Evolutionary conservation across 2,113 vertebrate species (phyloP).

Genomic region (Bubo blakistoni): DNA sequence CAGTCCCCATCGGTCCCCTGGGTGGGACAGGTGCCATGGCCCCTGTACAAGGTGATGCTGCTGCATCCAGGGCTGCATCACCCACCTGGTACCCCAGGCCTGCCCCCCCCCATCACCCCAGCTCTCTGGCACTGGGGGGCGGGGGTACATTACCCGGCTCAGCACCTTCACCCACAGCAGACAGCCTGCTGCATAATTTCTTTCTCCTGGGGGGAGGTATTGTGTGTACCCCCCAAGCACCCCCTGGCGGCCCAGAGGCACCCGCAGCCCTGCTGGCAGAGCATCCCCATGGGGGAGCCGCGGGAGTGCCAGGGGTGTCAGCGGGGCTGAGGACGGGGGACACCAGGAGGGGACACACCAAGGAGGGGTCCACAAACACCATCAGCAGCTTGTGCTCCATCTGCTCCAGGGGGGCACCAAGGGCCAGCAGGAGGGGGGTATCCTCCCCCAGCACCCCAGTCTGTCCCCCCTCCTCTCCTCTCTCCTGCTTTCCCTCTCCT

Average conservation of each 20-base stretch:
- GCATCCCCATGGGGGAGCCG: neutral
- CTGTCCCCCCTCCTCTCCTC: neutral
- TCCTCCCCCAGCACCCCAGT: neutral
- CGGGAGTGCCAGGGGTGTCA: neutral
- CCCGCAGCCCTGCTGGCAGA: neutral
- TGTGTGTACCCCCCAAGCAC: too few species aligned
- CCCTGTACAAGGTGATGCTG: neutral
- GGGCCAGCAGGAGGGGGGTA: neutral
- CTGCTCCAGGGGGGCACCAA: fast-evolving
- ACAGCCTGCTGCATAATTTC: fast-evolving
- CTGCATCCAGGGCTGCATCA: neutral
- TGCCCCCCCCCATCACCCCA: neutral
- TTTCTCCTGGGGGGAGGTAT: neutral
- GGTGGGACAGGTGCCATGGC: neutral
- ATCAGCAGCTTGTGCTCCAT: neutral
- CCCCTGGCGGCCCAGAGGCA: too few species aligned
- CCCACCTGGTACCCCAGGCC: fast-evolving
- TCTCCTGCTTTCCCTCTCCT: neutral
- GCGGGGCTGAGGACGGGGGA: neutral
- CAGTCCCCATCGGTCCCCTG: fast-evolving
- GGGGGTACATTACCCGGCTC: neutral
- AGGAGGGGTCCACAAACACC: neutral
- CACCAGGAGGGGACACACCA: too few species aligned
- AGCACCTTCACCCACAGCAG: neutral
- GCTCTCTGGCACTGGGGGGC: too few species aligned